A percentile compares a stretch with the other conserved stretches of the same genome.
Conservation (phyloP, 2,888 invertebrate genomes). For the Parasteatoda lunata region DNA sequence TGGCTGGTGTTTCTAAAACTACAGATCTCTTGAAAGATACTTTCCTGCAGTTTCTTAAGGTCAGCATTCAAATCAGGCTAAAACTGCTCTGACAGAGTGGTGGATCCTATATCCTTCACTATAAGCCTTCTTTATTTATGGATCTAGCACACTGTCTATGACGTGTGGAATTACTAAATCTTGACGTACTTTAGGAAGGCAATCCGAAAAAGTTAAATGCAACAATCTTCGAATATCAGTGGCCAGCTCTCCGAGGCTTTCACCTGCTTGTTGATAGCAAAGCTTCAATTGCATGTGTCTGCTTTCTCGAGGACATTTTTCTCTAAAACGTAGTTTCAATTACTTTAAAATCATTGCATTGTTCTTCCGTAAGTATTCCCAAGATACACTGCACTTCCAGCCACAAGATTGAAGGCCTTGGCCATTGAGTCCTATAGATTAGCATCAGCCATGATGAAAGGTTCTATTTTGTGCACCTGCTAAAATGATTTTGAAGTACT, state of each 20-base stretch:
- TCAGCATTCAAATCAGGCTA: neutral
- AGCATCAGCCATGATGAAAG: neutral
- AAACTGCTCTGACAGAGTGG: too few species aligned
- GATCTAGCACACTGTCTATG: neutral
- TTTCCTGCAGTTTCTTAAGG: neutral
- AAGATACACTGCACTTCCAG: accelerated
- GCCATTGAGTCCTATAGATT: neutral
- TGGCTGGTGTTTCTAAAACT: neutral
- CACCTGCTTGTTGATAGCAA: neutral
- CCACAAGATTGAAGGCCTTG: neutral
- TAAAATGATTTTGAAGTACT: neutral
- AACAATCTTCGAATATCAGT: neutral
- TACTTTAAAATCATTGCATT: neutral
- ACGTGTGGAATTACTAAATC: neutral
- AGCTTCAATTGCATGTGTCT: neutral
- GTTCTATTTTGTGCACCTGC: neutral
- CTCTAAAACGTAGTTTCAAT: neutral
- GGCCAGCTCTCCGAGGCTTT: neutral
- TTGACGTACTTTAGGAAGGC: neutral
- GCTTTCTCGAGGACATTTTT: neutral
- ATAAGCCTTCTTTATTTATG: neutral
- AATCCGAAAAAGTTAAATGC: constrained; percentile 1
- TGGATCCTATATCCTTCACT: too few species aligned
- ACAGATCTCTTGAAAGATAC: neutral
- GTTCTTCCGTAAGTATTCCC: neutral